Percentiles rank a stretch among this genome's conserved stretches.
phyloP scores from a whole-genome alignment of 2,797 vertebrate genomes.

The Labeo calbasu region DNA sequence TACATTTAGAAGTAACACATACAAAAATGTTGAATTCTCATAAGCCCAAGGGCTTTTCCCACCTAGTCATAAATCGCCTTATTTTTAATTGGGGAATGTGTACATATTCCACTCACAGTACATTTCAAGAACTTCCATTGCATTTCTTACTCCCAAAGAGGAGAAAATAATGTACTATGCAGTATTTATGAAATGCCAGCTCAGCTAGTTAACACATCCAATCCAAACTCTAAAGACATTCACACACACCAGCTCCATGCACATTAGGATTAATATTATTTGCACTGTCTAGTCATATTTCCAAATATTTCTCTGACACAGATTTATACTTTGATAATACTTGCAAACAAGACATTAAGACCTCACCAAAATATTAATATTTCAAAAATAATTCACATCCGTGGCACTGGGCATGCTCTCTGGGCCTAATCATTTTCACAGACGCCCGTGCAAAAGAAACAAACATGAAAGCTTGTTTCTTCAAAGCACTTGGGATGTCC shows the following conservation, averaged over 20 bases:
- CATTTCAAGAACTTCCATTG: slow-evolving; percentile 28
- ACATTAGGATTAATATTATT: slow-evolving; percentile 42
- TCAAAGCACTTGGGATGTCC: slow-evolving; percentile 57
- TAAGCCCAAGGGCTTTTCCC: background rate
- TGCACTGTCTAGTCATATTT: slow-evolving; percentile 46
- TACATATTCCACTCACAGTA: slow-evolving; percentile 13
- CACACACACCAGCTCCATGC: slow-evolving; percentile 15
- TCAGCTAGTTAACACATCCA: slow-evolving; percentile 51
- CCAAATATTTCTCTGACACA: slow-evolving; percentile 41
- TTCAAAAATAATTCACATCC: slow-evolving; percentile 51
- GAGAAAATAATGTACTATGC: slow-evolving; percentile 7
- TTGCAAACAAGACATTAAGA: slow-evolving; percentile 45
- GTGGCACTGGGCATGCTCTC: background rate
- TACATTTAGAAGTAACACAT: background rate
- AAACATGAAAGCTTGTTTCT: slow-evolving; percentile 57
- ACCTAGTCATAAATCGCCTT: background rate
- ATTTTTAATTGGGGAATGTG: slow-evolving; percentile 34
- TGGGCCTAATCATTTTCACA: slow-evolving; percentile 36
- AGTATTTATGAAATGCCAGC: slow-evolving; percentile 56
- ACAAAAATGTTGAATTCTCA: slow-evolving; percentile 5
- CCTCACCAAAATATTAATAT: slow-evolving; percentile 46
- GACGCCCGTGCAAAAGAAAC: slow-evolving; percentile 39
- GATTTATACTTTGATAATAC: slow-evolving; percentile 52
- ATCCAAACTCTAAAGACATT: background rate
- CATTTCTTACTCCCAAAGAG: slow-evolving; percentile 15